These are phyloP conservation scores for Trissonchulus latispiculum DNA, from an alignment of 2,888 invertebrate genomes.

Conservation along the genomic window DNA sequence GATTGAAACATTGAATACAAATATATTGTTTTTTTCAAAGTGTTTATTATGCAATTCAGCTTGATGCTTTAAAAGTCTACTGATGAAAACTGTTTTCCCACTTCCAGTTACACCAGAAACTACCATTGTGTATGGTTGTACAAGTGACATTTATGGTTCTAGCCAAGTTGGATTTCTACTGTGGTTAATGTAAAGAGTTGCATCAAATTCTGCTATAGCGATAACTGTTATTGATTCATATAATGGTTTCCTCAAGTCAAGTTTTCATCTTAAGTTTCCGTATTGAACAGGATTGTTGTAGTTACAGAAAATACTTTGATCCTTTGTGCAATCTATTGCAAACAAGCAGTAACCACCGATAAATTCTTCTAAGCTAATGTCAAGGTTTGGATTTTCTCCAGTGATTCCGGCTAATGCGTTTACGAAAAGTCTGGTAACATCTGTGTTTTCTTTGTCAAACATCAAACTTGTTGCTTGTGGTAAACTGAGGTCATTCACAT, in stretches of 20 bases:
- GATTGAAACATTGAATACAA: slow-evolving; percentile 7
- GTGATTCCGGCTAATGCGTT: not conserved
- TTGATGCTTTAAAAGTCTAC: not conserved
- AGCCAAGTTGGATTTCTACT: not conserved
- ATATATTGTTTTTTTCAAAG: slow-evolving; percentile 8
- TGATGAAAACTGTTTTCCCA: not conserved
- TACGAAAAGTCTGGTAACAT: not conserved
- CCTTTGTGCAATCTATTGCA: not conserved
- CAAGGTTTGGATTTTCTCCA: not conserved
- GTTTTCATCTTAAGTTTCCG: not conserved
- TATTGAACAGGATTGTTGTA: not conserved
- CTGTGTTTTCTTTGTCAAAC: not conserved
- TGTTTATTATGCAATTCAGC: not conserved
- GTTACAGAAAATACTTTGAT: not conserved
- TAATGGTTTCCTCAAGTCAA: not conserved
- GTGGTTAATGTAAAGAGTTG: not conserved
- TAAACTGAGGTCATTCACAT: not conserved
- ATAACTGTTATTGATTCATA: not conserved
- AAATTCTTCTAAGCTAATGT: not conserved
- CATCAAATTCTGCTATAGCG: not conserved
- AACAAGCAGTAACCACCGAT: not conserved
- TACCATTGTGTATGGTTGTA: not conserved
- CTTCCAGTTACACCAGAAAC: not conserved
- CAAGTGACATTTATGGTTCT: not conserved
- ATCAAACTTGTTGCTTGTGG: not conserved